A percentile compares a stretch with the other conserved stretches of the same genome.
Conservation (phyloP, 1,140 invertebrate species). For the Hycleus phaleratus region DNA sequence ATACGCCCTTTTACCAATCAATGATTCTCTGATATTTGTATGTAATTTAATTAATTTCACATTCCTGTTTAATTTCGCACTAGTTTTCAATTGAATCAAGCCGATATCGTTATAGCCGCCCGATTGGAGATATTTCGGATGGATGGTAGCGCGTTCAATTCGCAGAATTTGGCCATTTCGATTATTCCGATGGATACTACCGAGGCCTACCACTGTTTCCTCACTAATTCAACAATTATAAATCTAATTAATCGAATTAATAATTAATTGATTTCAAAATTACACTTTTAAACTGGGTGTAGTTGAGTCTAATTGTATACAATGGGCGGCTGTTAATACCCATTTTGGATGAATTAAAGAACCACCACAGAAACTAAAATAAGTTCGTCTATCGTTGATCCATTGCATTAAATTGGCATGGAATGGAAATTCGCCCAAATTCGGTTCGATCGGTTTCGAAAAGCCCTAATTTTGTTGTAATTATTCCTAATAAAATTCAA, state of each 20-base stretch:
- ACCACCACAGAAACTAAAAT: conserved; percentile 39
- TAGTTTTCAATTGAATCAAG: conserved; percentile 26
- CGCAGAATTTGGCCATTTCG: conserved; percentile 27
- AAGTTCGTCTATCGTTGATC: conserved; percentile 21
- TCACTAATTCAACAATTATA: conserved; percentile 12
- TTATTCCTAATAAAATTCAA: no score
- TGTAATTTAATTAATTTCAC: conserved; percentile 31
- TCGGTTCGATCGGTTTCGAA: conserved; percentile 32
- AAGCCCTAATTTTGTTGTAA: not conserved
- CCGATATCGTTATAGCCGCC: conserved; percentile 32
- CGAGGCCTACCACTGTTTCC: conserved; percentile 29
- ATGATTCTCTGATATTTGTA: conserved; percentile 26
- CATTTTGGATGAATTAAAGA: conserved; percentile 40
- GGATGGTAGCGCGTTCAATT: conserved; percentile 25
- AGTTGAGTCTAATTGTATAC: conserved; percentile 33
- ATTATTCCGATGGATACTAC: conserved; percentile 31
- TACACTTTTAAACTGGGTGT: not conserved
- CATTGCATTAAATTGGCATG: conserved; percentile 33
- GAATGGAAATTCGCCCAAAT: conserved; percentile 34
- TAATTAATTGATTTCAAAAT: no score
- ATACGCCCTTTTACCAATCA: conserved; percentile 31
- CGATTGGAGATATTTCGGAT: conserved; percentile 29
- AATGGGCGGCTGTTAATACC: conserved; percentile 43
- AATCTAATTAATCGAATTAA: not conserved
- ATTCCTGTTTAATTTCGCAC: conserved; percentile 21